Conservation (phyloP, 2,888 invertebrate genomes). For the Nebria brevicollis region DNA sequence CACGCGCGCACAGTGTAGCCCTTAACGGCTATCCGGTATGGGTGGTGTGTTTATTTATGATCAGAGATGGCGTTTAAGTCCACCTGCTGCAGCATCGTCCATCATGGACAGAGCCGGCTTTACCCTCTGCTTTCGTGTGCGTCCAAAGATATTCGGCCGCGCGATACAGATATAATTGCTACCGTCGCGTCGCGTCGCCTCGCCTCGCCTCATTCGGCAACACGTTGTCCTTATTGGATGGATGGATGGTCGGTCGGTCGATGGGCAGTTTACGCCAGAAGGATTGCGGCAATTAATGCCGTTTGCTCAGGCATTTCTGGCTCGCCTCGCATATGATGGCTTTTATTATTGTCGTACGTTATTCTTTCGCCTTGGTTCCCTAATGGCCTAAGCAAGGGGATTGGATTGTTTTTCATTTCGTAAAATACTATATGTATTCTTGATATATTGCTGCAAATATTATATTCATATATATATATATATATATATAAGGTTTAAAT, state of each 20-base stretch:
- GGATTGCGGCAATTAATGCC: constrained; percentile 20
- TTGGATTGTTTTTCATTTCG: not conserved
- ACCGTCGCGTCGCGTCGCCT: not conserved
- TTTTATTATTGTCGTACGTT: not conserved
- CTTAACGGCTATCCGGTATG: constrained; percentile 41
- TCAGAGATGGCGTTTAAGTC: constrained; percentile 57
- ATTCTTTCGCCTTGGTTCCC: not conserved
- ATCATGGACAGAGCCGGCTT: constrained; percentile 52
- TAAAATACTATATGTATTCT: not conserved
- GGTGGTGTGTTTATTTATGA: constrained; percentile 50
- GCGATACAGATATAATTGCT: constrained; percentile 23
- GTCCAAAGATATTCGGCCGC: constrained; percentile 9
- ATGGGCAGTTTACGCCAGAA: constrained; percentile 4
- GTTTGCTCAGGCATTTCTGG: not conserved
- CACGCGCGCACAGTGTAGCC: constrained; percentile 30
- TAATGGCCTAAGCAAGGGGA: not conserved
- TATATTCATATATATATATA: not conserved
- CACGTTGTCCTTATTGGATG: constrained; percentile 14
- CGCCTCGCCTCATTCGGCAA: not conserved
- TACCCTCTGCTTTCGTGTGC: not conserved
- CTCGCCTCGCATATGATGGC: not conserved
- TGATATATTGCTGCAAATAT: not conserved
- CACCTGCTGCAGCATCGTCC: constrained; percentile 59
- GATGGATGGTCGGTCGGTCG: not conserved
- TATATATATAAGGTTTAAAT: too few species aligned